Base-by-base conservation (phyloP, 2,797 vertebrate species). In the Nyctalus aviator region DNA sequence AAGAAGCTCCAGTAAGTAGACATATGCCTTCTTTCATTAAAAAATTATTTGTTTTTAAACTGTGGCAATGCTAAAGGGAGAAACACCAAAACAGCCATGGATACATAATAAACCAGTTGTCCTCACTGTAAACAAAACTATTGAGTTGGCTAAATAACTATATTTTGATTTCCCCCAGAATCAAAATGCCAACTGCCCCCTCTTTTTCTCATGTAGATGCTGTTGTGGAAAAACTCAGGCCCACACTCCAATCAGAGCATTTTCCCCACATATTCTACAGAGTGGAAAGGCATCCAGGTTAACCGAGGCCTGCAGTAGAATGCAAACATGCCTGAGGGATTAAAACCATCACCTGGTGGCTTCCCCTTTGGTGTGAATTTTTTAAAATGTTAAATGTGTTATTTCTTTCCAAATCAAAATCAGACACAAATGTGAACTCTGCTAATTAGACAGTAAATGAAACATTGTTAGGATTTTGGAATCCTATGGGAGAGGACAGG, bases 351-450 rank as follows among this genome's bases (percentile, higher is more conserved):
- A 69, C 57, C 69, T 32, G 6, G 25, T 83, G 57, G 94, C n/a
- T 96, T 92, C 93, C 55, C 64, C 41, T 59, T 89, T 25, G 72
- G 53, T 88, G 75, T 78, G 93, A 94, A 90, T 48, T 88, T 93
- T 92, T 88, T 14, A 85, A 96, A 93, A 88, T 66, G 48, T 77
- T 93, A 95, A 85, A 90, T 69, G 62, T 87, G 62, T 94, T 53
- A 88, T 88, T 97, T 93, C 73, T 95, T 93, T 96, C 87, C 85
- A 94, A 95, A 92, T 85, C 88, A 53, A 95, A 94, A 93, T 68
- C 59, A n/a, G n/a, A 66, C 25, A 75, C 35, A 94, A 93, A 91
- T 90, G 64, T 88, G 62, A 94, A 93, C 83, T 93, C 25, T 95
- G 35, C 46, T 69, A 75, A 46, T 64, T 84, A 91, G 21, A 90